A percentile compares a stretch with the other conserved stretches of the same genome.
phyloP scores from a whole-genome alignment of 2,888 invertebrate species.

The Zhuqinia jingwanae region DNA sequence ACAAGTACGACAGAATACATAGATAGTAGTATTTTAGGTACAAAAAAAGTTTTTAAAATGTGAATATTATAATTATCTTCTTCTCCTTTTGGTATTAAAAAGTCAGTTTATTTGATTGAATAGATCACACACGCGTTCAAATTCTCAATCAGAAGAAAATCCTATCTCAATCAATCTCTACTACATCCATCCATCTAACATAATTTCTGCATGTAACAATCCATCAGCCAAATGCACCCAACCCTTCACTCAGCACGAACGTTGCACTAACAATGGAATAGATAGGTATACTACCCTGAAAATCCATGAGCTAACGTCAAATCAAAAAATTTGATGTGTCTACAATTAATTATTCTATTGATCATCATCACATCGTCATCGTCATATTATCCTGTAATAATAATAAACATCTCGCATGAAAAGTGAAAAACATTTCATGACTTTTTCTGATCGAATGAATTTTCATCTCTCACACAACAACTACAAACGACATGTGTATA shows the following conservation, averaged over 20 bases:
- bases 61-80: constrained; percentile 24
- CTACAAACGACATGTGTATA: neutral
- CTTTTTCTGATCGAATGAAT: constrained; percentile 28
- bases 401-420: constrained; percentile 17
- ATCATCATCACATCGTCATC: constrained; percentile 36
- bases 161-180: constrained; percentile 37
- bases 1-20: neutral
- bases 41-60: constrained; percentile 14
- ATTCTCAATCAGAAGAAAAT: constrained; percentile 24
- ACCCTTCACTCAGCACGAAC: constrained; percentile 18
- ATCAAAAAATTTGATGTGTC: constrained; percentile 44
- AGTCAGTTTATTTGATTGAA: constrained; percentile 55
- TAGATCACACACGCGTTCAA: constrained; percentile 43
- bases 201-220: too few relatives aligned
- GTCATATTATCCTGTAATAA: too few relatives aligned
- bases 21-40: neutral
- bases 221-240: neutral
- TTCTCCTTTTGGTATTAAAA: constrained; percentile 26
- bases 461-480: neutral
- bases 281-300: constrained; percentile 17
- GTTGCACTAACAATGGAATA: constrained; percentile 14
- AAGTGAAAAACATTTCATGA: constrained; percentile 41
- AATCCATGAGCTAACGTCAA: constrained; percentile 32
- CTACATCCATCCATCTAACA: constrained; percentile 5
- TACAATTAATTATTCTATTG: constrained; percentile 59